These are phyloP conservation scores for Microctenopoma steveboyesi DNA, from an alignment of 2,797 vertebrate species.

Conservation along the genomic window DNA sequence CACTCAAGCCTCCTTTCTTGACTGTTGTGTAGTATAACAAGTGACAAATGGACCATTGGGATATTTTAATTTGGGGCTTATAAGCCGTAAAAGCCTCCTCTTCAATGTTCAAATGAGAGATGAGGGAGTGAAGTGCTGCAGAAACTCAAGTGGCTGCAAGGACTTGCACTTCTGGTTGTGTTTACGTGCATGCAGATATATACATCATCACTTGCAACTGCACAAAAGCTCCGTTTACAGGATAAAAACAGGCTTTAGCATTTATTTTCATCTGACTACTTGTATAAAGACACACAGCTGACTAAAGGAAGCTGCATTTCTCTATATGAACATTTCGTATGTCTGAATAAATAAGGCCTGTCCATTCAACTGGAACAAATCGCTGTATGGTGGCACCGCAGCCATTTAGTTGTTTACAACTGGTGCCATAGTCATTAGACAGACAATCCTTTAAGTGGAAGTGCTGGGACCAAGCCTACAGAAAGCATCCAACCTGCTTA, in stretches of 20 bases:
- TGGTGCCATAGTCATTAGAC: constrained; percentile 27
- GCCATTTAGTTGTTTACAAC: constrained; percentile 23
- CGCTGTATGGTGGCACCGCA: constrained; percentile 28
- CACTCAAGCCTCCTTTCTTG: constrained; percentile 47
- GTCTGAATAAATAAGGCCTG: constrained; percentile 15
- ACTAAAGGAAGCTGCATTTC: constrained; percentile 31
- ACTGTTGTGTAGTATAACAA: constrained; percentile 42
- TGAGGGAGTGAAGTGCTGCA: constrained; percentile 24
- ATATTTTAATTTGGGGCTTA: constrained; percentile 62
- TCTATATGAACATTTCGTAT: not conserved
- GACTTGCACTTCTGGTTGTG: constrained; percentile 8
- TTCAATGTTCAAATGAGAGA: constrained; percentile 48
- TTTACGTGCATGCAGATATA: constrained; percentile 4
- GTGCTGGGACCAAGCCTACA: constrained; percentile 3
- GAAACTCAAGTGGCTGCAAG: constrained; percentile 15
- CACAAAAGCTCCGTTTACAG: constrained; percentile 13
- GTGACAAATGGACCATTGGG: constrained; percentile 62
- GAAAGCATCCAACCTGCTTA: not conserved
- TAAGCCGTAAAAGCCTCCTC: constrained; percentile 50
- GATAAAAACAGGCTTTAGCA: constrained; percentile 1
- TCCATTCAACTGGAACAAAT: constrained; percentile 41
- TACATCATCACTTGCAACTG: not conserved
- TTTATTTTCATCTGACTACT: constrained; percentile 51
- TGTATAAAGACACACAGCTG: constrained; percentile 35
- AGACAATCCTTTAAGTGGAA: constrained; percentile 21